Conservation (phyloP, 1,140 invertebrate species). For the Brachionus sp. region DNA sequence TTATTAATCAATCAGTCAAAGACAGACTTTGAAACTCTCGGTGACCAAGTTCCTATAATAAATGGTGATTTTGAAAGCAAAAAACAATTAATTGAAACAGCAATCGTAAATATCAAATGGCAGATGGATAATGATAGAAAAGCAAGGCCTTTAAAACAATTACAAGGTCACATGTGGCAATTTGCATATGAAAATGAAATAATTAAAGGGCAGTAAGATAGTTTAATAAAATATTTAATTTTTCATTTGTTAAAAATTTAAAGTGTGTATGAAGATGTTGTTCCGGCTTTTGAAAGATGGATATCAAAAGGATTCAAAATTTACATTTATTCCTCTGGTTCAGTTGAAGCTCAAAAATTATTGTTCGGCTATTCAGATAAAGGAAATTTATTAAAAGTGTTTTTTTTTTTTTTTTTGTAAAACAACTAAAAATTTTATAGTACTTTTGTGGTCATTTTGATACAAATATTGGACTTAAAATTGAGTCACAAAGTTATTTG, state of each 20-base stretch:
- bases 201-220: conserved; percentile 81
- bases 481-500: conserved; percentile 69
- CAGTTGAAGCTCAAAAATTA: conserved; percentile 81
- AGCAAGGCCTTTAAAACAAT: conserved; percentile 72
- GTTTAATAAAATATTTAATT: background rate
- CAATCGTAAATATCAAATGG: conserved; percentile 67
- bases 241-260: conserved; percentile 49
- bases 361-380: conserved; percentile 72
- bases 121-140: conserved; percentile 78
- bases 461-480: conserved; percentile 75
- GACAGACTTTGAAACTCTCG: background rate
- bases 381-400: conserved; percentile 72
- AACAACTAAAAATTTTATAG: conserved; percentile 51
- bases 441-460: conserved; percentile 79
- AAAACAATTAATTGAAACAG: conserved; percentile 50
- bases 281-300: conserved; percentile 70
- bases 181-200: conserved; percentile 73
- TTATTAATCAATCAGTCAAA: background rate
- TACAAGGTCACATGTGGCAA: conserved; percentile 83
- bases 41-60: background rate
- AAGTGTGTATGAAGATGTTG: conserved; percentile 82
- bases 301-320: conserved; percentile 66
- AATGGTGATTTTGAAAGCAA: background rate
- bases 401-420: background rate
- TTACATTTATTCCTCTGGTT: conserved; percentile 87